Evolutionary conservation across 2,113 vertebrate species (phyloP), one percentile per base, ranked within the genome.

Genomic region (Hepsetus odoe): DNA sequence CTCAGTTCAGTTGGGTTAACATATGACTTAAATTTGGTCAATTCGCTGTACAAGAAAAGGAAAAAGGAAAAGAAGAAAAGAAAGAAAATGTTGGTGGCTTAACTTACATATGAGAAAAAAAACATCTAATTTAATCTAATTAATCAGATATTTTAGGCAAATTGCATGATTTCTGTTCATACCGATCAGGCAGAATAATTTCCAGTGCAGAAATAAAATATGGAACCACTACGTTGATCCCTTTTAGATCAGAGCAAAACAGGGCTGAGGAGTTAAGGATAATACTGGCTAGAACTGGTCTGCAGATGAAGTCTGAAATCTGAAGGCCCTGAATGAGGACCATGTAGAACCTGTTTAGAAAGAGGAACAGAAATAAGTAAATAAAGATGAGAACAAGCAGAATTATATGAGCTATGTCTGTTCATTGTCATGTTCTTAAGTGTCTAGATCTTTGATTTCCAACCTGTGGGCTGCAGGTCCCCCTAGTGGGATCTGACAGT

Each of bases 221-320:
- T 16, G 95, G 95, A 85, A 97, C 94, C 86, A 98, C 91, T 40
- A 97, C 93, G 87, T 98, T 95, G 80, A 98, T 94, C 77, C 97
- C 96, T 83, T 93, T 94, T 82, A 98, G 91, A 90, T 98, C 96
- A 83, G 95, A 95, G 92, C 95, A 97, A 91, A 98, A 98, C 85
- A 98, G 91, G 78, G 92, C 88, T 84, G 95, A 94, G 28, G 96
- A 98, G 91, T 97, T 97, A 80, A 98, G 87, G 86, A 98, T 95
- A 86, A 98, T 90, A 85, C 95, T 96, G 87, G 96, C 95, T 79
- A 96, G 91, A 65, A 98, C 96, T 0, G 94, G 94, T 53, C 96
- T 92, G 85, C 96, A 96, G 51, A 93, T 74, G 81, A 91, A 95
- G 86, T 96, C 95, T 5, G 91, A 92, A 88, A 96, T 95, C 92